Percentiles rank a stretch among this genome's conserved stretches.
Evolutionary conservation across 2,113 vertebrate genomes (phyloP).

Genomic region (Cyprinodon variegatus): DNA sequence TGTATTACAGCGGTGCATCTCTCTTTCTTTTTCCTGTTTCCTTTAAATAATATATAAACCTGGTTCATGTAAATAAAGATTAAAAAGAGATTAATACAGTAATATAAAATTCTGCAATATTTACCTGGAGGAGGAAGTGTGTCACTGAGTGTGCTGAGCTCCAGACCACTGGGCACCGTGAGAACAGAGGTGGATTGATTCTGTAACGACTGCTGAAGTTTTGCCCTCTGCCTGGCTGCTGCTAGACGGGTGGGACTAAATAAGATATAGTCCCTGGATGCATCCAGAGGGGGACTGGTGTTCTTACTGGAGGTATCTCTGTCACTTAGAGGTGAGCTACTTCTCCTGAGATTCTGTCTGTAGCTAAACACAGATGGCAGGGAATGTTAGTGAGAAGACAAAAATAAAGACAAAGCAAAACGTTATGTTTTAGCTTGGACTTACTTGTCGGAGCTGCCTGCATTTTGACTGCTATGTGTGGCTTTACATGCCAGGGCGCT

Average conservation of each 20-base stretch:
- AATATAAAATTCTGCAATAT: neutral
- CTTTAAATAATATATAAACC: neutral
- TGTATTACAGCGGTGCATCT: neutral
- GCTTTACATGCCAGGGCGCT: slow-evolving; percentile 11
- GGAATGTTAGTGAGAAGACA: neutral
- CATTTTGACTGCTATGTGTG: slow-evolving; percentile 15
- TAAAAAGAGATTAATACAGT: neutral
- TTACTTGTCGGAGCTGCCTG: slow-evolving; percentile 39
- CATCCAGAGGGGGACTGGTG: slow-evolving; percentile 16
- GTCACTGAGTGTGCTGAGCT: slow-evolving; percentile 69
- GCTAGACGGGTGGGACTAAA: slow-evolving; percentile 77
- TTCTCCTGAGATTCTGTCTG: slow-evolving; percentile 32
- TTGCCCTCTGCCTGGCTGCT: slow-evolving; percentile 65
- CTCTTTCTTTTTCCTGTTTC: neutral
- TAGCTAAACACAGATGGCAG: slow-evolving; percentile 2
- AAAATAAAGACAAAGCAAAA: neutral
- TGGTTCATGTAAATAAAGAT: neutral
- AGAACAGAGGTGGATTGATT: slow-evolving; percentile 76
- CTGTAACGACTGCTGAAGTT: slow-evolving; percentile 50
- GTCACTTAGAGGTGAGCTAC: slow-evolving; percentile 1
- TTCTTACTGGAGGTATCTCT: slow-evolving; percentile 10
- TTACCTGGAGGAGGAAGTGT: slow-evolving; percentile 67
- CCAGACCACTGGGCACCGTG: slow-evolving; percentile 85
- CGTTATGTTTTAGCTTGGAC: neutral
- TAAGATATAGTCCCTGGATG: slow-evolving; percentile 75